Base-by-base conservation (phyloP, 37 sponge, comb jelly and placozoan species). In the Trichoplax adhaerens region DNA sequence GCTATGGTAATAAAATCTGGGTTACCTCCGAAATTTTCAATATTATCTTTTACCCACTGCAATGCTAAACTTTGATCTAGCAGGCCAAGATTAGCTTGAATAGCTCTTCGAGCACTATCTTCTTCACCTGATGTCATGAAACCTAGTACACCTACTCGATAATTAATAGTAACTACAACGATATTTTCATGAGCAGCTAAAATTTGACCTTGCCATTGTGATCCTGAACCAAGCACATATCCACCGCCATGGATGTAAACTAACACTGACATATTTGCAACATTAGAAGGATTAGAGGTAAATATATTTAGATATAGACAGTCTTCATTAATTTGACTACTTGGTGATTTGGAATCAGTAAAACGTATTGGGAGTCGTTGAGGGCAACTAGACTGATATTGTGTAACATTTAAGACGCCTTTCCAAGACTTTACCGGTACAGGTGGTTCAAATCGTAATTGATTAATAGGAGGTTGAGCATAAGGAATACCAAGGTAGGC, bases 201-300 rank as follows among this genome's bases (percentile, higher is more conserved):
- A 3, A 53, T 65, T 46, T 65, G 48, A 10, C 75, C 75, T 55
- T 74, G 65, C 65, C 75, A 52, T 46, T 65, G 63, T 65, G 65
- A 65, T 8, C 75, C 75, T n/a, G 63, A 65, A 4, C 75, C 75
- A 56, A 65, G 63, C 63, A 65, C 65, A 48, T 65, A 74, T 53
- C 75, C 65, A 8, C 75, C 75, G 54, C 75, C 75, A 66, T 74
- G 75, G 50, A 74, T 63, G 65, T 74, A 74, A n/a, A 74, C 53
- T 55, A 74, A n/a, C 6, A 74, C 75, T 3, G 75, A 51, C 12
- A 8, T 60, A 60, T 8, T 12, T 12, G 62, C 62, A 8, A 12
- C 10, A 12, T 12, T 60, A 12, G 29, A 74, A 56, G 62, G 6
- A 3, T 10, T n/a, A 3, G 48, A 29, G 0, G 75, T 74, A n/a